Percentiles rank a stretch among this genome's conserved stretches.
Evolutionary conservation across 23 tunicate species (phyloP).

Genomic region (Styela plicata): DNA sequence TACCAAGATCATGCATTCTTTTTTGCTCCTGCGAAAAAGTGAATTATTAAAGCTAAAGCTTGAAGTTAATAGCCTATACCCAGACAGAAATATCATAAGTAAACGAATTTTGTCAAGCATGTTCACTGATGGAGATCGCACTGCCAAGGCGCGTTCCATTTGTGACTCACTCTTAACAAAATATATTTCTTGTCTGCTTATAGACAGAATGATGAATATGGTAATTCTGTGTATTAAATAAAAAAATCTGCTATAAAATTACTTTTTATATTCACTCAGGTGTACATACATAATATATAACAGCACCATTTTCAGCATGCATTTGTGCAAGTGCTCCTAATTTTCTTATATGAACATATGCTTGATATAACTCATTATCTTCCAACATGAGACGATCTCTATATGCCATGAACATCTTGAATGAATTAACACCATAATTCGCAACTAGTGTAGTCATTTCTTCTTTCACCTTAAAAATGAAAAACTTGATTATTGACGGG

Average conservation of each 20-base stretch:
- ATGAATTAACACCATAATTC: constrained; percentile 77
- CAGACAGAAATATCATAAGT: too few relatives aligned
- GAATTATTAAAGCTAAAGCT: not conserved
- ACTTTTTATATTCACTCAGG: too few relatives aligned
- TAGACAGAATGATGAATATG: too few relatives aligned
- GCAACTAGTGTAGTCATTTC: constrained; percentile 59
- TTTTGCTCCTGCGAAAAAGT: constrained; percentile 24
- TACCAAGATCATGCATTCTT: constrained; percentile 37
- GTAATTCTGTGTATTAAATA: not conserved
- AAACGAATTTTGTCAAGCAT: too few relatives aligned
- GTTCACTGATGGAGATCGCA: too few relatives aligned
- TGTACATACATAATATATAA: constrained; percentile 24
- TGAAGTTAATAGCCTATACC: too few relatives aligned
- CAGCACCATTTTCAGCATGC: constrained; percentile 96
- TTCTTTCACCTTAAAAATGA: constrained; percentile 66
- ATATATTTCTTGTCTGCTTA: too few relatives aligned
- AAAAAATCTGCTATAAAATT: too few relatives aligned
- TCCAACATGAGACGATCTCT: constrained; percentile 59
- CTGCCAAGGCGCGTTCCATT: too few relatives aligned
- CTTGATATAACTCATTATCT: constrained; percentile 75
- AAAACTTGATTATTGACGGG: too few relatives aligned
- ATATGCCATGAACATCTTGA: constrained; percentile 70
- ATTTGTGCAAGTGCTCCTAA: constrained; percentile 75
- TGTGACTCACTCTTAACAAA: too few relatives aligned
- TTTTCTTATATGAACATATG: constrained; percentile 40